Percentiles rank a stretch among this genome's conserved stretches.
phyloP scores from a whole-genome alignment of 2,888 invertebrate genomes.

The Anarsia innoxiella region DNA sequence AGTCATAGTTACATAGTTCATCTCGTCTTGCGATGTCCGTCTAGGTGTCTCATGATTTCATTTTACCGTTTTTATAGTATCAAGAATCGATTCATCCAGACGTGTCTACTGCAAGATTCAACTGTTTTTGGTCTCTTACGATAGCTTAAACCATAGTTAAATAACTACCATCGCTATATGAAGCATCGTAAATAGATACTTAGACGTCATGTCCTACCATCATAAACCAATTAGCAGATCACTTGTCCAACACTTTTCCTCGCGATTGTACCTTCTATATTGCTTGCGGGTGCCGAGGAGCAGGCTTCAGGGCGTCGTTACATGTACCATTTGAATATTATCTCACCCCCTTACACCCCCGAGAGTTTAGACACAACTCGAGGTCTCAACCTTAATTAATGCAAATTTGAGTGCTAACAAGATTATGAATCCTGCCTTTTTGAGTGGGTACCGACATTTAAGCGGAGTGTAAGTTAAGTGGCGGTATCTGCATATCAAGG shows the following conservation, averaged over 20 bases:
- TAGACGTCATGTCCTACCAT: too few species aligned
- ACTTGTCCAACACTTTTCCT: slow-evolving; percentile 24
- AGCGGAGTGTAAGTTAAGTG: slow-evolving; percentile 44
- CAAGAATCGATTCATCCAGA: too few species aligned
- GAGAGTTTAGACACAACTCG: slow-evolving; percentile 62
- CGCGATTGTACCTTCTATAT: slow-evolving; percentile 52
- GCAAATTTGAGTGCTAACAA: slow-evolving; percentile 76
- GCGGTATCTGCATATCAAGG: slow-evolving; percentile 36
- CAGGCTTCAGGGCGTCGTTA: slow-evolving; percentile 61
- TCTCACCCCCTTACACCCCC: slow-evolving; percentile 44
- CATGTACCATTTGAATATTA: slow-evolving; percentile 77
- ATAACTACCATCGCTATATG: too few species aligned
- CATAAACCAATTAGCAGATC: slow-evolving; percentile 8
- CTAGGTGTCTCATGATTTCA: too few species aligned
- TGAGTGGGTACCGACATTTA: slow-evolving; percentile 57
- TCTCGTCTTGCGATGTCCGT: too few species aligned
- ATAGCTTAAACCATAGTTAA: too few species aligned
- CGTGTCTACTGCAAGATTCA: too few species aligned
- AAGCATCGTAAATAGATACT: too few species aligned
- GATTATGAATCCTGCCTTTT: slow-evolving; percentile 72
- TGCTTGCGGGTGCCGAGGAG: slow-evolving; percentile 67
- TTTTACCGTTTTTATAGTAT: too few species aligned
- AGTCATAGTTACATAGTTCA: too few species aligned
- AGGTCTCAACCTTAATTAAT: slow-evolving; percentile 72
- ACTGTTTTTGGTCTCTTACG: too few species aligned